These are phyloP conservation scores for Phocides pigmalion DNA, from an alignment of 1,140 invertebrate genomes.

Conservation along the genomic window DNA sequence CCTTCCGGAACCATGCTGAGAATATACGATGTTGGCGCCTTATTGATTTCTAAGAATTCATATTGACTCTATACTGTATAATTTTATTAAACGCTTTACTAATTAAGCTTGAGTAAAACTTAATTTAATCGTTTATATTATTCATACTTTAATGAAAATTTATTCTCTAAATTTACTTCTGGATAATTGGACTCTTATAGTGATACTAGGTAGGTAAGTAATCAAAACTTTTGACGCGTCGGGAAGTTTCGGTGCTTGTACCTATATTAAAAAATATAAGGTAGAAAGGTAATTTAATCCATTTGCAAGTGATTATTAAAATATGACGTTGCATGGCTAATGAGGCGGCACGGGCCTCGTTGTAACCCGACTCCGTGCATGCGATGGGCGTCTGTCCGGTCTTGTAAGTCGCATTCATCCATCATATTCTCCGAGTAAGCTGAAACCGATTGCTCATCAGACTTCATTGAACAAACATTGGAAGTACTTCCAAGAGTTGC, in stretches of 20 bases:
- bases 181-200: not conserved
- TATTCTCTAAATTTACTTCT: not conserved
- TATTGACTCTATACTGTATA: slow-evolving; percentile 21
- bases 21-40: slow-evolving; percentile 45
- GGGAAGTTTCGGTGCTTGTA: not conserved
- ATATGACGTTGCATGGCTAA: slow-evolving; percentile 44
- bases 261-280: slow-evolving; percentile 24
- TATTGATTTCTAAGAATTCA: slow-evolving; percentile 32
- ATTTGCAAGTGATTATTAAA: slow-evolving; percentile 31
- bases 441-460: slow-evolving; percentile 41
- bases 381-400: slow-evolving; percentile 41
- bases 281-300: slow-evolving; percentile 28
- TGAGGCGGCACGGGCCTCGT: slow-evolving; percentile 64
- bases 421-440: slow-evolving; percentile 50
- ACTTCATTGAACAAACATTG: slow-evolving; percentile 30
- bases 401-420: slow-evolving; percentile 46
- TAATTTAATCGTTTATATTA: slow-evolving; percentile 16
- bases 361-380: slow-evolving; percentile 61
- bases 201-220: not conserved
- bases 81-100: slow-evolving; percentile 30
- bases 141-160: not conserved
- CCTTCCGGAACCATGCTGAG: slow-evolving; percentile 49
- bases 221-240: not conserved
- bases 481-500: slow-evolving; percentile 5
- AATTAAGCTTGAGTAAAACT: slow-evolving; percentile 10